Evolutionary conservation across 2,888 invertebrate genomes (phyloP).

Genomic region (Coelogynopora nodosa): DNA sequence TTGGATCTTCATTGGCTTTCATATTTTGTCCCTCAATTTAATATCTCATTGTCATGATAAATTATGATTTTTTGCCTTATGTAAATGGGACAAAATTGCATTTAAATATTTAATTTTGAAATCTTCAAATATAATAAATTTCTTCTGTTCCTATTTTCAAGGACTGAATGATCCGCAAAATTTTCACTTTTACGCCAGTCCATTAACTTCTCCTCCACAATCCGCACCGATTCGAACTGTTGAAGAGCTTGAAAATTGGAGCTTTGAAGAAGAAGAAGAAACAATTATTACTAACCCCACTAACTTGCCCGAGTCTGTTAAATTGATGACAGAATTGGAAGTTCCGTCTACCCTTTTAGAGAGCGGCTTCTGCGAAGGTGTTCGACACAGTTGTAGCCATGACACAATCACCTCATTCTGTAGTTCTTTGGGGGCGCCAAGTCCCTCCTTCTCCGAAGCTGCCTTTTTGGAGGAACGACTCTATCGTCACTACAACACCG

Average conservation of each 20-base stretch:
- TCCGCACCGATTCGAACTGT: background rate
- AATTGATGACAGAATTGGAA: background rate
- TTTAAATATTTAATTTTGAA: no score
- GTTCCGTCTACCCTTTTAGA: background rate
- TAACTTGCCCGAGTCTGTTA: background rate
- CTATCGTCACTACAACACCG: background rate
- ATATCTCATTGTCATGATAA: no score
- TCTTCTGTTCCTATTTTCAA: no score
- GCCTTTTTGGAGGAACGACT: background rate
- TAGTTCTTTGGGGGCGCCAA: background rate
- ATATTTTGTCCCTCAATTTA: no score
- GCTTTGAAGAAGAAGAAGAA: background rate
- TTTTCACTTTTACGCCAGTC: no score
- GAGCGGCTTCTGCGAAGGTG: background rate
- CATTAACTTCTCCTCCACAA: no score
- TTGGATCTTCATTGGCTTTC: no score
- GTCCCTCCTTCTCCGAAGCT: background rate
- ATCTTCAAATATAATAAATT: no score
- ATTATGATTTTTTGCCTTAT: no score
- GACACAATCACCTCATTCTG: background rate
- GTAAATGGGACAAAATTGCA: no score
- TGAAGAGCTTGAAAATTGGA: background rate
- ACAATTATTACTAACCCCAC: background rate
- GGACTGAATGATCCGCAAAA: no score
- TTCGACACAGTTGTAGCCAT: background rate